Evolutionary conservation across 2,888 invertebrate genomes (phyloP).

Genomic region (Patella depressa): DNA sequence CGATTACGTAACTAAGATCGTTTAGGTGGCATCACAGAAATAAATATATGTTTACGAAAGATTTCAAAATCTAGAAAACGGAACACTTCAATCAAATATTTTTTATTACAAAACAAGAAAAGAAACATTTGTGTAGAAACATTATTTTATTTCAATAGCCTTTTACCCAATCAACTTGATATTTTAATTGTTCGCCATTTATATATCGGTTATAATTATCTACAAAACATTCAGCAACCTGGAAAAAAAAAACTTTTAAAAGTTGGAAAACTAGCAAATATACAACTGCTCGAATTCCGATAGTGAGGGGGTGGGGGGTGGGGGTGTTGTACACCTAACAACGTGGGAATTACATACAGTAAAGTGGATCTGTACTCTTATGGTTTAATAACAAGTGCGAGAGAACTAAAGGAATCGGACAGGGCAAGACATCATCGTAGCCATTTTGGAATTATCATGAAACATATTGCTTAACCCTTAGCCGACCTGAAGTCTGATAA

Average conservation of each 20-base stretch:
- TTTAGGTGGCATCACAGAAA: too few species aligned
- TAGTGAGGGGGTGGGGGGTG: neutral
- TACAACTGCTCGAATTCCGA: neutral
- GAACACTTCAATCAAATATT: too few species aligned
- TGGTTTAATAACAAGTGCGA: too few species aligned
- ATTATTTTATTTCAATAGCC: constrained; percentile 64
- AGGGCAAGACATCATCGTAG: neutral
- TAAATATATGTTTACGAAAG: too few species aligned
- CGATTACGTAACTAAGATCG: too few species aligned
- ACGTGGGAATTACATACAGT: too few species aligned
- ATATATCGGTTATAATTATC: constrained; percentile 72
- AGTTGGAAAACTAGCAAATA: neutral
- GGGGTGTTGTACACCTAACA: neutral
- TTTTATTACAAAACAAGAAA: too few species aligned
- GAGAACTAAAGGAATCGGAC: too few species aligned
- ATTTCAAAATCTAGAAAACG: too few species aligned
- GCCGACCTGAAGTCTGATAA: neutral
- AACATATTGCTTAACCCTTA: neutral
- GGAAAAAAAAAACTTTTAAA: constrained; percentile 14
- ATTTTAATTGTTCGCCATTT: constrained; percentile 68
- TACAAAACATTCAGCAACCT: constrained; percentile 73
- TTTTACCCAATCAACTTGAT: constrained; percentile 68
- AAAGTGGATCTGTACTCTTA: too few species aligned
- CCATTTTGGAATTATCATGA: neutral
- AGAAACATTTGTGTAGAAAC: too few species aligned